Evolutionary conservation across 2,113 vertebrate species (phyloP), one percentile per base, ranked within the genome.

Genomic region (Gopherus flavomarginatus): DNA sequence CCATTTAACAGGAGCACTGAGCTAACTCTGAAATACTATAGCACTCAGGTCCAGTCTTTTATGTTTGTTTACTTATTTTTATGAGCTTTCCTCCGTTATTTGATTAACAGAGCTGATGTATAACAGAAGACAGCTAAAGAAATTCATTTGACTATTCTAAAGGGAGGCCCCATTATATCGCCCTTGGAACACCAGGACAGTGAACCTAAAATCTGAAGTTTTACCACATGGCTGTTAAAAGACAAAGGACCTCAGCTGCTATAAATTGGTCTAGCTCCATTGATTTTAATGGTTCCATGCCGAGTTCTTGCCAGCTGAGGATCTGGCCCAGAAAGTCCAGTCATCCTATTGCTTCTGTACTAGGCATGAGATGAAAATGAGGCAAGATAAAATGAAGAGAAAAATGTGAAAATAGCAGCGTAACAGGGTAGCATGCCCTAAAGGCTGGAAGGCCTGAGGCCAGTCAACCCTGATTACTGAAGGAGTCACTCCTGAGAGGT

Each of bases 61-160:
- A 98, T 98, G 96, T 97, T 98, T 97, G 97, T 98, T 98, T 98
- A 97, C 94, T 97, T 94, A 87, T 96, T 98, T 98, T 98, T 97
- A 98, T 93, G 95, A 98, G 97, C 79, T 57, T 97, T 94, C 88
- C 96, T 93, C 92, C 97, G 87, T 96, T 94, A 96, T 95, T 97
- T 96, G 96, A 91, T 96, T 97, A 97, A 93, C 79, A 56, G 95
- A 81, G 80, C 85, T 94, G 87, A 97, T 72, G 69, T 75, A 86
- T 83, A 91, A 94, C 92, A 97, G 94, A 96, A 93, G 93, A 94
- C 87, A 91, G 82, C 84, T 95, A 95, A 90, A 95, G 94, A 95
- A 97, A 94, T 95, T 92, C 80, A 89, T 87, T 8, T 4, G 65
- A 79, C 83, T 87, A 53, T 89, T 86, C 27, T 87, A 92, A 31